phyloP scores from a whole-genome alignment of 2,888 invertebrate genomes.

The Eudasyphora cyanicolor region DNA sequence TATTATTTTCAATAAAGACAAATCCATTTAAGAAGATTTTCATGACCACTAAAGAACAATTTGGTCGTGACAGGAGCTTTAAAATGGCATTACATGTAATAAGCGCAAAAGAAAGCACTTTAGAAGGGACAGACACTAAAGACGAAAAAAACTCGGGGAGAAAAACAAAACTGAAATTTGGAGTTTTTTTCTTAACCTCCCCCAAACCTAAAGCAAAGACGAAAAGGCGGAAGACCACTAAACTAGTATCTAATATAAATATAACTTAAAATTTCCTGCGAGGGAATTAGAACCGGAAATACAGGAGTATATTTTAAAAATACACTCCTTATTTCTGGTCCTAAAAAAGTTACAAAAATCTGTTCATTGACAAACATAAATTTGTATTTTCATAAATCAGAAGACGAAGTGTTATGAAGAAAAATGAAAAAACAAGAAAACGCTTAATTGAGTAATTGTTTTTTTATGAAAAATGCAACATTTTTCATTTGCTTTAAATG shows the following conservation, averaged over 20 bases:
- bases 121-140: no score
- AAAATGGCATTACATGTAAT: slow-evolving; percentile 2
- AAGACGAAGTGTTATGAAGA: neutral
- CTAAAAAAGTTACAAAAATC: neutral
- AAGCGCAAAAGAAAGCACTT: neutral
- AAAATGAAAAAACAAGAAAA: slow-evolving; percentile 7
- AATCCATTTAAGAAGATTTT: slow-evolving; percentile 12
- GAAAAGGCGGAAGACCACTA: neutral
- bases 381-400: neutral
- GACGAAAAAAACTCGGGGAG: neutral
- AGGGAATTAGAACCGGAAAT: neutral
- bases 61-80: neutral
- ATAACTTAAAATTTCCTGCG: neutral
- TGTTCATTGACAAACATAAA: slow-evolving; percentile 11
- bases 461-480: neutral
- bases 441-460: slow-evolving; percentile 40
- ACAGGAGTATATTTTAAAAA: neutral
- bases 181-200: neutral
- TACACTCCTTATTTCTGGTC: no score
- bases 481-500: neutral
- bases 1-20: neutral
- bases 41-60: slow-evolving; percentile 11
- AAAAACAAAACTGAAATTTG: neutral
- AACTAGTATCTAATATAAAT: neutral
- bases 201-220: neutral